Conservation (phyloP, 2,113 vertebrate genomes). For the Struthidea cinerea region DNA sequence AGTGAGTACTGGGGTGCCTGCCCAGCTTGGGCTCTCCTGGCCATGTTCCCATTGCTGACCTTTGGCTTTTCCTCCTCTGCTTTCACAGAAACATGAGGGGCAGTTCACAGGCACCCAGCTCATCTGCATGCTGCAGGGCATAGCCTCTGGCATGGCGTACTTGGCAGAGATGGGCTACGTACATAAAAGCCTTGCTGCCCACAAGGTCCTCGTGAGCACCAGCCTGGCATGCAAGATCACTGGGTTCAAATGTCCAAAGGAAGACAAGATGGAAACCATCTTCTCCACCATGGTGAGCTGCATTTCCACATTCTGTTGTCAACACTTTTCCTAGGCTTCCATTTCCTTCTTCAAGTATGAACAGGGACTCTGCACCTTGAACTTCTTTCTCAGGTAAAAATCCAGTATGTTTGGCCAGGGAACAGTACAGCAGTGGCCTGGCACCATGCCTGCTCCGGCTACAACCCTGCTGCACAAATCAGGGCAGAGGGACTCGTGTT, state of each 20-base stretch:
- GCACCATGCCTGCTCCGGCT: not conserved
- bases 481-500: not conserved
- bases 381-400: not conserved
- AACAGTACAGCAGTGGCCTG: rapidly evolving
- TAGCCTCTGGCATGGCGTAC: conserved; percentile 94
- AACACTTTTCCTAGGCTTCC: not conserved
- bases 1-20: conserved; percentile 68
- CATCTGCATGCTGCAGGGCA: conserved; percentile 84
- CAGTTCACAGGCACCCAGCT: conserved; percentile 84
- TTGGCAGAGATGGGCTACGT: conserved; percentile 95
- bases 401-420: not conserved
- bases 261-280: conserved; percentile 90
- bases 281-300: conserved; percentile 89
- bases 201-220: conserved; percentile 87
- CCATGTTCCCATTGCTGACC: not conserved
- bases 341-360: not conserved
- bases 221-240: conserved; percentile 91
- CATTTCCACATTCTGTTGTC: not conserved
- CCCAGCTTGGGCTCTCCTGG: not conserved
- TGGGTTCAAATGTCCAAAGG: conserved; percentile 85
- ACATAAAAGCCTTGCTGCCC: conserved; percentile 89
- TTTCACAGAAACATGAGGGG: conserved; percentile 85
- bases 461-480: not conserved
- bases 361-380: not conserved
- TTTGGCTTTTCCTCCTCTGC: not conserved